Evolutionary conservation across 2,113 vertebrate genomes (phyloP).

Genomic region (Cyprinodon brontotheroides): DNA sequence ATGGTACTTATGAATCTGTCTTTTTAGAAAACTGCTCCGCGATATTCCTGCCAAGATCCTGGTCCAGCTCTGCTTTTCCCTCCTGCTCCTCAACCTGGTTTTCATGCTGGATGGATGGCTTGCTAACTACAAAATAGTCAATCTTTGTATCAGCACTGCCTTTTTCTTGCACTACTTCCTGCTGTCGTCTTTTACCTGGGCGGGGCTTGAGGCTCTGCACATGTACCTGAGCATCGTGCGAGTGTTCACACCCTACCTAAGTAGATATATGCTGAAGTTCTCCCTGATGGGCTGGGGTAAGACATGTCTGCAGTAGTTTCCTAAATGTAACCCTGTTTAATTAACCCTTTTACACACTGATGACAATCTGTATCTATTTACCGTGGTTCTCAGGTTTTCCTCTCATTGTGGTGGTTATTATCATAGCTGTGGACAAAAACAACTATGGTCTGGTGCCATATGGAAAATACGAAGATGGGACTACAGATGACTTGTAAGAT

Average conservation of each 20-base stretch:
- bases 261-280: constrained; percentile 96
- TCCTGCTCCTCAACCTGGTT: constrained; percentile 88
- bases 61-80: constrained; percentile 89
- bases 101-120: constrained; percentile 94
- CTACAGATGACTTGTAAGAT: constrained; percentile 90
- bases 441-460: constrained; percentile 88
- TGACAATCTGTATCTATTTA: not conserved
- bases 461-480: constrained; percentile 79
- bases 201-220: constrained; percentile 95
- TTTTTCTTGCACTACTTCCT: constrained; percentile 97
- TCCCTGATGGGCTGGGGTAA: constrained; percentile 92
- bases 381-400: constrained; percentile 82
- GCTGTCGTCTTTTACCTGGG: constrained; percentile 95
- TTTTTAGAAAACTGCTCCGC: constrained; percentile 88
- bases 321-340: not conserved
- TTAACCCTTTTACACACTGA: not conserved
- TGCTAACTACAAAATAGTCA: constrained; percentile 76
- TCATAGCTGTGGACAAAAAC: constrained; percentile 85
- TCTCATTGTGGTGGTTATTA: constrained; percentile 84
- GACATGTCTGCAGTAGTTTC: constrained; percentile 3
- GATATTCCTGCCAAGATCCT: constrained; percentile 97
- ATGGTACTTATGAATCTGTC: not conserved
- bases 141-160: constrained; percentile 89
- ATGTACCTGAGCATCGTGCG: constrained; percentile 95
- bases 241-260: constrained; percentile 85